Evolutionary conservation across 2,888 invertebrate genomes (phyloP).

Genomic region (Sisyra terminalis): DNA sequence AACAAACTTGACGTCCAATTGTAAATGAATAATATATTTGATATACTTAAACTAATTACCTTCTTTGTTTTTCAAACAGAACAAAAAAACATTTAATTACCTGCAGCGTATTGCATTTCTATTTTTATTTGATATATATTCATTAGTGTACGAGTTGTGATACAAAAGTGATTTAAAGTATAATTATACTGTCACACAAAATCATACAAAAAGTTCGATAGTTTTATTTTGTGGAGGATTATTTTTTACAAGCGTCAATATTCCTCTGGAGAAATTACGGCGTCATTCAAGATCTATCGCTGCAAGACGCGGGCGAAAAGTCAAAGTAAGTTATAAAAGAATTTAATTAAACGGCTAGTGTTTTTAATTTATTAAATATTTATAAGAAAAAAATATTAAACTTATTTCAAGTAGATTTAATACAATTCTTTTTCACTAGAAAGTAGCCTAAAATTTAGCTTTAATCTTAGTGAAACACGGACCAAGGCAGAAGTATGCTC

Average conservation of each 20-base stretch:
- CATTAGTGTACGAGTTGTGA: background rate
- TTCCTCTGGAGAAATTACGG: constrained; percentile 64
- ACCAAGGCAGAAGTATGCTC: no score
- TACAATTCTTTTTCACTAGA: background rate
- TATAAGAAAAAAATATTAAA: background rate
- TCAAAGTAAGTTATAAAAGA: constrained; percentile 48
- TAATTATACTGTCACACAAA: no score
- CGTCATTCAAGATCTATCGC: constrained; percentile 75
- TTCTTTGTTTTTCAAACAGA: background rate
- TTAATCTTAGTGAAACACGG: background rate
- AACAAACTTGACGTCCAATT: no score
- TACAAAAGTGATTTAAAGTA: no score
- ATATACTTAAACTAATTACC: no score
- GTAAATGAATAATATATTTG: no score
- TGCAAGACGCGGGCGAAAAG: constrained; percentile 63
- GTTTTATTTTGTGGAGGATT: background rate
- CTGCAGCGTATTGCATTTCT: no score
- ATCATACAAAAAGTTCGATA: no score
- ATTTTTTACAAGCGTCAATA: constrained; percentile 12
- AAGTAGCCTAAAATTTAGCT: background rate
- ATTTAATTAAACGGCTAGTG: background rate
- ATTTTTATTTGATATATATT: background rate
- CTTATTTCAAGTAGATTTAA: background rate
- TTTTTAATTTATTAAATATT: constrained; percentile 1
- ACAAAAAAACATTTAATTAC: background rate